Evolutionary conservation across 2,888 invertebrate species (phyloP), one percentile per base, ranked within the genome.

Genomic region (Morinoia aosen): DNA sequence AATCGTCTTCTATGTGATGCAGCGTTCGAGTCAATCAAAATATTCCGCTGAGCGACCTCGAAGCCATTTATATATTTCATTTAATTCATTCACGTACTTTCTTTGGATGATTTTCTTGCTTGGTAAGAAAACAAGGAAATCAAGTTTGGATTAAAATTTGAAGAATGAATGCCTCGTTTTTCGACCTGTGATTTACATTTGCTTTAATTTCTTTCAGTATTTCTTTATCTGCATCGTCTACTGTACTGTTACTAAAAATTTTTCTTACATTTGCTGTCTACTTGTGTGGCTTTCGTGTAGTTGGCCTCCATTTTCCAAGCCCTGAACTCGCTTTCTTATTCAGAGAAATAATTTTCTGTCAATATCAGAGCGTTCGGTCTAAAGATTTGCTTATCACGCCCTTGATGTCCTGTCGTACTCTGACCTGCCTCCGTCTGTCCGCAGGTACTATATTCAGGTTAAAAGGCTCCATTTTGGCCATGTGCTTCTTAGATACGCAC

Each of bases 401-500:
- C 61, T 16, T 61, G 61, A 19, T 8, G 8, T 61, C 61, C 19
- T 5, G 19, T 61, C 12, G 14, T 12, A 19, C 61, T 61, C 25
- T 25, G 2, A 76, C 1, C 76, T 14, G 10, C 25, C 25, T 76
- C 76, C 25, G 76, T 76, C 25, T 76, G 76, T 39, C 97, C 98
- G 48, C 97, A 98, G 99, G 99, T 97, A 99, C 99, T 97, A 98
- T 99, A 97, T 99, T 99, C 98, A 98, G 99, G 97, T 98, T 99
- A 97, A 99, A 99, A 98, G 99, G 99, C 97, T 98, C 99, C 97
- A 99, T 99, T 97, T 98, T 99, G 97, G 98, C 98, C 97, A 98
- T 99, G 98, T 98, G 99, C 97, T 99, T 99, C 98, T 98, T 99
- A 97, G 99, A 99, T 98, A 98, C 98, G 97, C 98, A 98, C 97